Conservation (phyloP, 1,140 invertebrate species). For the Zelostemma sp. region DNA sequence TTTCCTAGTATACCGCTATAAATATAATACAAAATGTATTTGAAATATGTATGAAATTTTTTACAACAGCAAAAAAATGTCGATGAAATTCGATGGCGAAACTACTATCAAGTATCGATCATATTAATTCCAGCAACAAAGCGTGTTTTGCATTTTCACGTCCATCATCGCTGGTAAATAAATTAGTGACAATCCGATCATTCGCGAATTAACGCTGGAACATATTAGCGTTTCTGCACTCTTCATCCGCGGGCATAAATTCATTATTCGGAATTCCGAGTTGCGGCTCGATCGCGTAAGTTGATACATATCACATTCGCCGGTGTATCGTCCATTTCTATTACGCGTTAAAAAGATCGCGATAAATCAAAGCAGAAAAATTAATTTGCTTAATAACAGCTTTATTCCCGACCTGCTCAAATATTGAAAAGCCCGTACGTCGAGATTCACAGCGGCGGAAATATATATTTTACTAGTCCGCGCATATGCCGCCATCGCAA, state of each 20-base stretch:
- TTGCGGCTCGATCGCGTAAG: too few species aligned
- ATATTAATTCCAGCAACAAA: constrained; percentile 8
- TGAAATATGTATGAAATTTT: too few species aligned
- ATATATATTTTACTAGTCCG: constrained; percentile 40
- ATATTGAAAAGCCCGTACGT: constrained; percentile 36
- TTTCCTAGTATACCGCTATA: too few species aligned
- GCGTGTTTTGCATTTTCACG: constrained; percentile 27
- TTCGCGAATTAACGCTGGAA: constrained; percentile 31
- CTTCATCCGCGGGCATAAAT: constrained; percentile 23
- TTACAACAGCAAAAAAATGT: too few species aligned
- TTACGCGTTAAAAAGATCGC: not conserved
- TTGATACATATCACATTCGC: too few species aligned
- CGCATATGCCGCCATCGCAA: constrained; percentile 33
- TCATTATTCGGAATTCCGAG: not conserved
- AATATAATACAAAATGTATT: too few species aligned
- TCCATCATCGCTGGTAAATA: constrained; percentile 37
- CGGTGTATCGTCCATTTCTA: not conserved
- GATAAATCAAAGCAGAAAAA: too few species aligned
- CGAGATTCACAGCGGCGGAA: constrained; percentile 30
- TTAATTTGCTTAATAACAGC: not conserved
- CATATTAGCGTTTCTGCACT: constrained; percentile 26
- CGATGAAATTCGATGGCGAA: not conserved
- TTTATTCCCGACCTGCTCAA: constrained; percentile 17
- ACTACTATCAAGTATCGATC: not conserved
- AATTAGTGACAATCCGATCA: constrained; percentile 36